phyloP scores from a whole-genome alignment of 2,113 vertebrate species.

The Protobothrops mucrosquamatus region DNA sequence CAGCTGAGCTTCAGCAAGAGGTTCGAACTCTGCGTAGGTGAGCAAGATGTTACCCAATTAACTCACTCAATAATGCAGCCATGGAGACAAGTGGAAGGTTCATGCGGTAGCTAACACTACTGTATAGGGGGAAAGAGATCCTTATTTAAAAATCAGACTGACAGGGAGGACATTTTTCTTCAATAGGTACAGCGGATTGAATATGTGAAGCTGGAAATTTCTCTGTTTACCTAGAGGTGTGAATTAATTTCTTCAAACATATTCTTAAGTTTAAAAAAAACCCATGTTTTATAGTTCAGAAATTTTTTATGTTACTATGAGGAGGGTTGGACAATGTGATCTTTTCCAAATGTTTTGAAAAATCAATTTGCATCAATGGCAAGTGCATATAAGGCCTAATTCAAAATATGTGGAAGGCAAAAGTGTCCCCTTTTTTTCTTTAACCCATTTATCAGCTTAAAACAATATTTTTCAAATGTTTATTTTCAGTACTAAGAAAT shows the following conservation, averaged over 20 bases:
- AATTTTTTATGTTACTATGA: not conserved
- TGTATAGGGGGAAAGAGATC: conserved; percentile 1
- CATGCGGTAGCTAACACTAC: conserved; percentile 8
- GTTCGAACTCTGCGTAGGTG: not conserved
- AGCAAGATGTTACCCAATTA: conserved; percentile 69
- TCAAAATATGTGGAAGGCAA: not conserved
- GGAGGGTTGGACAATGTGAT: not conserved
- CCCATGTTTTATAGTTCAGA: conserved; percentile 18
- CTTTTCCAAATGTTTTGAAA: not conserved
- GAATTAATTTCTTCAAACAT: not conserved
- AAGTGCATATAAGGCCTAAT: not conserved
- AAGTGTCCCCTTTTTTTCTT: not conserved
- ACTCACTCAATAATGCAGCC: conserved; percentile 64
- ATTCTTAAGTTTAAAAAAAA: not conserved
- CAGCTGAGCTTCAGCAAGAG: conserved; percentile 8
- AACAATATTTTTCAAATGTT: not conserved
- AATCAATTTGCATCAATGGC: not conserved
- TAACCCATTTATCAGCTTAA: not conserved
- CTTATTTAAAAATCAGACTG: conserved; percentile 13
- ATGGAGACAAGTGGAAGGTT: conserved; percentile 6
- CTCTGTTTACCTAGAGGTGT: accelerated
- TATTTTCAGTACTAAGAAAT: not conserved
- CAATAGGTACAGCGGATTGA: not conserved
- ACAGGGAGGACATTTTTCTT: conserved; percentile 22
- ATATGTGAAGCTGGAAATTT: not conserved